Conservation (phyloP, 1,140 invertebrate species). For the Anoplolepis gracilipes region DNA sequence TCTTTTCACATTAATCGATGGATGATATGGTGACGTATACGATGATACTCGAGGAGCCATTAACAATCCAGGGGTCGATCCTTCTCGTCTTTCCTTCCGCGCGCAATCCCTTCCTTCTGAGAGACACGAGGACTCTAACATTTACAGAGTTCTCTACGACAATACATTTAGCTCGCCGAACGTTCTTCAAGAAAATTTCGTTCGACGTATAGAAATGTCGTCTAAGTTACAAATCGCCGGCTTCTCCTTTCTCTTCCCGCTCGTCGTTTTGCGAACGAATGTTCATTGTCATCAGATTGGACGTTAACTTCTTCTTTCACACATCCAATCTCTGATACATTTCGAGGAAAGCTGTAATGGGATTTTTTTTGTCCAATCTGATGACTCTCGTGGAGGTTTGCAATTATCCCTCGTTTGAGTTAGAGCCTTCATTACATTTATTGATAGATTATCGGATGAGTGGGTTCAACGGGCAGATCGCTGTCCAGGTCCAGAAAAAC, state of each 20-base stretch:
- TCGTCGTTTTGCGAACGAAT: not conserved
- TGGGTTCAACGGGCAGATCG: slow-evolving; percentile 82
- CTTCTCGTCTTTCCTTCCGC: not conserved
- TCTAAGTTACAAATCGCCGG: slow-evolving; percentile 27
- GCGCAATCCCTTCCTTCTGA: not conserved
- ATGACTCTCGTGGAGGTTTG: not conserved
- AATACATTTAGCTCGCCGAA: slow-evolving; percentile 48
- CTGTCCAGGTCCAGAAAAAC: slow-evolving; percentile 83
- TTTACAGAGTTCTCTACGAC: slow-evolving; percentile 57
- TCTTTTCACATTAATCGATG: not conserved
- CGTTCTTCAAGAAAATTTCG: slow-evolving; percentile 15
- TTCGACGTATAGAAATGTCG: slow-evolving; percentile 23
- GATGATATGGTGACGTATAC: slow-evolving; percentile 24
- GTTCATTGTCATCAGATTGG: too few relatives aligned
- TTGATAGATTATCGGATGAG: slow-evolving; percentile 84
- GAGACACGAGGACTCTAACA: slow-evolving; percentile 55
- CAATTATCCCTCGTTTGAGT: slow-evolving; percentile 22
- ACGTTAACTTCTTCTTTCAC: not conserved
- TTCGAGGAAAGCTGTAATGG: not conserved
- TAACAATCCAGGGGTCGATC: slow-evolving; percentile 5
- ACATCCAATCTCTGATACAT: not conserved
- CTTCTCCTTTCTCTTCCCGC: not conserved
- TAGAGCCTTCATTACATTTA: slow-evolving; percentile 78
- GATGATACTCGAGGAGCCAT: not conserved
- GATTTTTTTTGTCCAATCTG: not conserved